A percentile compares a stretch with the other conserved stretches of the same genome.
Conservation (phyloP, 2,113 vertebrate species). For the Coptodon rendalli region DNA sequence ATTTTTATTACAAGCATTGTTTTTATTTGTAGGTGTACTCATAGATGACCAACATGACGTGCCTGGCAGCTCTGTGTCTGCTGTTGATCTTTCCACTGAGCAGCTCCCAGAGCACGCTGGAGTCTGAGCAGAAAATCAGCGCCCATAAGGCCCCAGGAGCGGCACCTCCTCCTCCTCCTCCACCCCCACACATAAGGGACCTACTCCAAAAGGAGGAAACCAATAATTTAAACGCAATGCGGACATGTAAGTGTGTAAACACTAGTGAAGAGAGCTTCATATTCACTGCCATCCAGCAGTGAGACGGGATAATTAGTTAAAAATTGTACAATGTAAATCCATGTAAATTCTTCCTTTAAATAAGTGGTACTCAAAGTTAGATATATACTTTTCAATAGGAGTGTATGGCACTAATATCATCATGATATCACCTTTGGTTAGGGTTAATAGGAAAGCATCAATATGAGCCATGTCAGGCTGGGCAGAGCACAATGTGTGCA, state of each 20-base stretch:
- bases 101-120: slow-evolving; percentile 48
- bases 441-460: not conserved
- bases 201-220: slow-evolving; percentile 22
- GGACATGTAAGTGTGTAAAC: slow-evolving; percentile 35
- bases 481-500: not conserved
- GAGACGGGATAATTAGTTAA: not conserved
- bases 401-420: not conserved
- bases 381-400: not conserved
- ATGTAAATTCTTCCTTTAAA: not conserved
- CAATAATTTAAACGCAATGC: slow-evolving; percentile 16
- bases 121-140: slow-evolving; percentile 5
- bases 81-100: slow-evolving; percentile 49
- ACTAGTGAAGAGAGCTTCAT: not conserved
- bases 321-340: not conserved
- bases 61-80: slow-evolving; percentile 26
- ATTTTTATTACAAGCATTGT: not conserved
- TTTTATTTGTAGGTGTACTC: not conserved
- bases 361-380: not conserved
- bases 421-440: not conserved
- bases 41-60: slow-evolving; percentile 17
- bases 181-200: not conserved
- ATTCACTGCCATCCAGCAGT: not conserved
- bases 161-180: not conserved
- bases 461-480: not conserved
- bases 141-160: slow-evolving; percentile 3